These are phyloP conservation scores for Helicoverpa armigera DNA, from an alignment of 1,140 invertebrate genomes.

Conservation along the genomic window DNA sequence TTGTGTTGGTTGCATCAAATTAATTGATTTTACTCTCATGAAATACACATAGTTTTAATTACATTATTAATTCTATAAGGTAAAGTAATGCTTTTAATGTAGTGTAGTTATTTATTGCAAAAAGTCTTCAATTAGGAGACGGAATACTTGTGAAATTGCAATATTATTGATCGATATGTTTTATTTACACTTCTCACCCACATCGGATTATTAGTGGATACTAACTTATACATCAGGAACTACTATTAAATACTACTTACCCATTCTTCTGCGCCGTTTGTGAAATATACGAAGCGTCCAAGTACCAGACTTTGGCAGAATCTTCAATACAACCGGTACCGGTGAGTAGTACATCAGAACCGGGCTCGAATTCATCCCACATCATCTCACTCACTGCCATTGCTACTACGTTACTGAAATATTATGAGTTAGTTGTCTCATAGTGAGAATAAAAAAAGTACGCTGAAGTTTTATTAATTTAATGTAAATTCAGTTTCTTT, in stretches of 20 bases:
- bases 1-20: not conserved
- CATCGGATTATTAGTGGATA: too few relatives aligned
- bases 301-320: slow-evolving; percentile 77
- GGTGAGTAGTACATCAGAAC: slow-evolving; percentile 73
- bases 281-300: slow-evolving; percentile 74
- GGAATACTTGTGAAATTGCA: too few relatives aligned
- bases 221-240: not conserved
- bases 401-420: slow-evolving; percentile 73
- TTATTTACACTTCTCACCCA: too few relatives aligned
- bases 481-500: too few relatives aligned
- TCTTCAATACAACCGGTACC: slow-evolving; percentile 74
- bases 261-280: slow-evolving; percentile 69
- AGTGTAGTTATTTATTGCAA: too few relatives aligned
- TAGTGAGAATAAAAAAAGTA: too few relatives aligned
- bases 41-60: too few relatives aligned
- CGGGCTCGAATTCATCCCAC: slow-evolving; percentile 75
- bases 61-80: too few relatives aligned
- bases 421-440: slow-evolving; percentile 4
- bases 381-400: slow-evolving; percentile 77
- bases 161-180: too few relatives aligned
- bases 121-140: too few relatives aligned
- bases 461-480: too few relatives aligned
- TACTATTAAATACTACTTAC: slow-evolving; percentile 54
- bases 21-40: not conserved
- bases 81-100: too few relatives aligned